These are phyloP conservation scores for Trissolcus basalis DNA, from an alignment of 1,140 invertebrate genomes.

Conservation along the genomic window DNA sequence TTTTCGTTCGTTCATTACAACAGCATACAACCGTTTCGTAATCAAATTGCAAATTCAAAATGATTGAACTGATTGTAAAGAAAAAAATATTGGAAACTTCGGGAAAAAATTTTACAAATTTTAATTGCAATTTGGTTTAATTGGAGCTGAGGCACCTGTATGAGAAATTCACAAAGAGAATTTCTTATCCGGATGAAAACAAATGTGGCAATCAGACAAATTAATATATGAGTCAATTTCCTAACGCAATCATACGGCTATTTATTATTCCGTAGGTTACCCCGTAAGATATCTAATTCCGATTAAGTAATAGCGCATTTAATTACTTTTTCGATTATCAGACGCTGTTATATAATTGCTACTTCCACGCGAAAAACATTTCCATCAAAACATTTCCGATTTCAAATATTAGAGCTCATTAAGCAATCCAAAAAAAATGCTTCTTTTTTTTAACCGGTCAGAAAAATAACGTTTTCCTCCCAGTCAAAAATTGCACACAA, in stretches of 20 bases:
- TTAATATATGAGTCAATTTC: conserved; percentile 29
- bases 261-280: conserved; percentile 32
- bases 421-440: too few species aligned
- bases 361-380: background rate
- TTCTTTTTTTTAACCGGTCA: too few species aligned
- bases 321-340: conserved; percentile 40
- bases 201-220: conserved; percentile 28
- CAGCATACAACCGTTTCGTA: too few species aligned
- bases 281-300: conserved; percentile 14
- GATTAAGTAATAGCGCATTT: conserved; percentile 31
- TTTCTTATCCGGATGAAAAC: conserved; percentile 3
- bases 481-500: too few species aligned
- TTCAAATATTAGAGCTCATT: background rate
- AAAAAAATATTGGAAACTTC: too few species aligned
- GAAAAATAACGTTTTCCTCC: too few species aligned
- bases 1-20: too few species aligned
- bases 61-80: too few species aligned
- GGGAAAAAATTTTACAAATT: too few species aligned
- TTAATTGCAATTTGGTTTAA: background rate
- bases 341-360: conserved; percentile 35
- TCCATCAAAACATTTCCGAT: background rate
- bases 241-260: conserved; percentile 33
- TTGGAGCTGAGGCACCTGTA: too few species aligned
- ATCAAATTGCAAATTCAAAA: too few species aligned
- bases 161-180: too few species aligned